Evolutionary conservation across 2,113 vertebrate species (phyloP).

Genomic region (Tragelaphus imberbis): DNA sequence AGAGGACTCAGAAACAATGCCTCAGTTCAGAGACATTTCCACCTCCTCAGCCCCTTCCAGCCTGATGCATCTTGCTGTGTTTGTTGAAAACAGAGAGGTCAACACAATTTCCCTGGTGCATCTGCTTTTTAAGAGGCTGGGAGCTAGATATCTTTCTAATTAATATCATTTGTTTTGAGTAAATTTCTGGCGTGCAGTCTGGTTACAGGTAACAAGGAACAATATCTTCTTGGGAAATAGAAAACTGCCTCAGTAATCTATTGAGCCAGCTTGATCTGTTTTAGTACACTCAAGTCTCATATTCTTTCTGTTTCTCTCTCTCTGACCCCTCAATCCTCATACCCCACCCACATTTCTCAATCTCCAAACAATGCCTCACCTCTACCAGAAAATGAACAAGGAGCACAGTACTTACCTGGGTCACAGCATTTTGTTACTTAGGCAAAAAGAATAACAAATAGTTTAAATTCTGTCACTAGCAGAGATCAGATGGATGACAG

Average conservation of each 20-base stretch:
- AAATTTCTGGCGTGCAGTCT: background rate
- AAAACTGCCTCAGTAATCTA: background rate
- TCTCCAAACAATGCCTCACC: background rate
- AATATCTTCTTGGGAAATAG: background rate
- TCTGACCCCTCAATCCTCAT: background rate
- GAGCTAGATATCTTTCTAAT: background rate
- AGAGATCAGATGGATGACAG: background rate
- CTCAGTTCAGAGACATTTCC: background rate
- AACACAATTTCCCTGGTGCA: background rate
- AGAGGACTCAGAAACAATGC: background rate
- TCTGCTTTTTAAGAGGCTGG: background rate
- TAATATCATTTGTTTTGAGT: background rate
- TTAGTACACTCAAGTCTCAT: background rate
- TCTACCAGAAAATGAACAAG: background rate
- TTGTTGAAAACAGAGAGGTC: background rate
- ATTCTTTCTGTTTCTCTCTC: too few species aligned
- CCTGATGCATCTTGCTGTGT: background rate
- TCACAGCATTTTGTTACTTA: background rate
- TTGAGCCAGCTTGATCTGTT: background rate
- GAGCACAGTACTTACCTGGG: background rate
- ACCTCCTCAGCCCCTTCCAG: background rate
- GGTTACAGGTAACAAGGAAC: background rate
- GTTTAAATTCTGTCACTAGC: background rate
- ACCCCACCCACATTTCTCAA: too few species aligned
- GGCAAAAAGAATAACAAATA: background rate